phyloP scores from a whole-genome alignment of 2,888 invertebrate species.

The Heliconius charithonia region DNA sequence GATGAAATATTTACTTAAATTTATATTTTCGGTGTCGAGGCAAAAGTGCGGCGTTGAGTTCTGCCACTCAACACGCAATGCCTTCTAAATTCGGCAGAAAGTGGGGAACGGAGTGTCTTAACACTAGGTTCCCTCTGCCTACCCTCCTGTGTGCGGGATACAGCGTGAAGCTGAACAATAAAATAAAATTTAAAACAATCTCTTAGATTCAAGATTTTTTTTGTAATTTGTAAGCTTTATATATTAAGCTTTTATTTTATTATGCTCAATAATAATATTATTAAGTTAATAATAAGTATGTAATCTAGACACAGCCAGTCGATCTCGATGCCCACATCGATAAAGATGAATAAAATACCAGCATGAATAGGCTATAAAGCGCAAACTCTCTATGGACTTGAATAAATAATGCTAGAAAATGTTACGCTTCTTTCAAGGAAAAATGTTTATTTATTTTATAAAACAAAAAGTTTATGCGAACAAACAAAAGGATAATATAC shows the following conservation, averaged over 20 bases:
- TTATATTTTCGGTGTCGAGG: no score
- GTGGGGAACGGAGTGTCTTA: no score
- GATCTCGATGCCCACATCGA: conserved; percentile 9
- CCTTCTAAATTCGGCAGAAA: no score
- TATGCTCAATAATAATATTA: no score
- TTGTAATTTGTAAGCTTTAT: neutral
- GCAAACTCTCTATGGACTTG: conserved; percentile 21
- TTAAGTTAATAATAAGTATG: neutral
- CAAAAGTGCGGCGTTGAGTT: no score
- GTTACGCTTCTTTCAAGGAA: conserved; percentile 3
- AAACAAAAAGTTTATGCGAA: neutral
- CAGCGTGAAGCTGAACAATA: no score
- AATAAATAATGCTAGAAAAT: conserved; percentile 23
- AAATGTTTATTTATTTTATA: neutral
- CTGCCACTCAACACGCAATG: no score
- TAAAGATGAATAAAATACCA: conserved; percentile 22
- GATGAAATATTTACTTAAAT: no score
- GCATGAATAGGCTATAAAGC: conserved; percentile 19
- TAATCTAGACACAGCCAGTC: conserved; percentile 5
- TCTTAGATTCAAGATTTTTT: neutral
- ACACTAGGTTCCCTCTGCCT: no score
- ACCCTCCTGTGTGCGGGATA: no score
- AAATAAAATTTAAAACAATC: neutral
- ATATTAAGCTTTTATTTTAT: no score
- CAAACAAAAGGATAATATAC: neutral